These are phyloP conservation scores for Gavialis gangeticus DNA, from an alignment of 2,113 vertebrate genomes.

Conservation along the genomic window DNA sequence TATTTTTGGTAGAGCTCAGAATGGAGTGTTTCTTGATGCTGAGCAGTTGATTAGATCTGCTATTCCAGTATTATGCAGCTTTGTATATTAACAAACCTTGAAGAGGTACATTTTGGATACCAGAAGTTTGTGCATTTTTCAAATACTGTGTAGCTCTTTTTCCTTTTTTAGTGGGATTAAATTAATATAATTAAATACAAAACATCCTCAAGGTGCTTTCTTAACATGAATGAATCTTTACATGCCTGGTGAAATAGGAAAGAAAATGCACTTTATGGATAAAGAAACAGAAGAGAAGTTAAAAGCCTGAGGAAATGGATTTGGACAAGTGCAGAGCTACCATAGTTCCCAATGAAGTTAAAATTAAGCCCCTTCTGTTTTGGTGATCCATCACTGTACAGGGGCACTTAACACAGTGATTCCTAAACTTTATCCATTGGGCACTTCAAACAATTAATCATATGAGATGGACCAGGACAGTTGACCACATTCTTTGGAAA, in stretches of 20 bases:
- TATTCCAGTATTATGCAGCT: background rate
- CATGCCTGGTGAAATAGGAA: background rate
- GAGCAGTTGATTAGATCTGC: background rate
- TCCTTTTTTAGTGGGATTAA: background rate
- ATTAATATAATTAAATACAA: background rate
- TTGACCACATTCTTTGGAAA: slow-evolving; percentile 26
- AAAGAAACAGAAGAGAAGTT: background rate
- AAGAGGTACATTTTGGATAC: background rate
- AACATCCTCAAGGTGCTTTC: background rate
- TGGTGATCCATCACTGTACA: background rate
- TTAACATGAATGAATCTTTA: background rate
- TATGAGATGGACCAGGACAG: slow-evolving; percentile 12
- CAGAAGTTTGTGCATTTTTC: background rate
- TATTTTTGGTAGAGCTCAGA: background rate
- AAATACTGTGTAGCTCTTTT: background rate
- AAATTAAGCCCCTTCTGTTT: background rate
- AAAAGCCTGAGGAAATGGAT: background rate
- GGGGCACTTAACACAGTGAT: background rate
- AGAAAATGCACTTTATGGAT: background rate
- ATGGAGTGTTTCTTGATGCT: background rate
- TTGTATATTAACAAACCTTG: background rate
- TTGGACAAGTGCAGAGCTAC: background rate
- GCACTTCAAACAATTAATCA: background rate
- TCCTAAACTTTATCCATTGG: background rate
- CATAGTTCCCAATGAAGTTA: background rate